These are phyloP conservation scores for Eilema sororculum DNA, from an alignment of 2,888 invertebrate genomes.

Conservation along the genomic window DNA sequence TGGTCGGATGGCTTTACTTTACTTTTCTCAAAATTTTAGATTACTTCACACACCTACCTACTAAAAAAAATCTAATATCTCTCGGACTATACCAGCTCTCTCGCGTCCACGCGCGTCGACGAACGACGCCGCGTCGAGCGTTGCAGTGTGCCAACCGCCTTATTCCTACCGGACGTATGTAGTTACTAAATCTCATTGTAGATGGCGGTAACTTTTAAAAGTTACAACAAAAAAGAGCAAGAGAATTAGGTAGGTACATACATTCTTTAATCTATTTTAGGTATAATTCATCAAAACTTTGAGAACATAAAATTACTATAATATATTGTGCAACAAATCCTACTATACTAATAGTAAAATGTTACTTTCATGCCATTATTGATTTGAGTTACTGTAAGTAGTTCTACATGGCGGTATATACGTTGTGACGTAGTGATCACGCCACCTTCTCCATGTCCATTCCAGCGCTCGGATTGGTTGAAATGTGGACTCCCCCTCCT, in stretches of 20 bases:
- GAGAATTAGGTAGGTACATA: neutral
- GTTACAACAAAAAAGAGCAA: neutral
- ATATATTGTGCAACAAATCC: neutral
- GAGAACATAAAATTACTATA: neutral
- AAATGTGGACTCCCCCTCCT: slow-evolving; percentile 61
- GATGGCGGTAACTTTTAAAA: slow-evolving; percentile 30
- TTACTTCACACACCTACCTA: too few relatives aligned
- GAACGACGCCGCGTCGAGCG: too few relatives aligned
- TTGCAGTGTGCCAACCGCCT: too few relatives aligned
- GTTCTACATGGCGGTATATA: slow-evolving; percentile 54
- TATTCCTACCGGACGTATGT: neutral
- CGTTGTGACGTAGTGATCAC: slow-evolving; percentile 82
- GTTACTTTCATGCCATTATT: slow-evolving; percentile 44
- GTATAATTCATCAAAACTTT: neutral
- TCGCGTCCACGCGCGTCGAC: too few relatives aligned
- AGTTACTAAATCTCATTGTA: slow-evolving; percentile 21
- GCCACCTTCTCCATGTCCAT: slow-evolving; percentile 79
- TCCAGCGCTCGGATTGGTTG: slow-evolving; percentile 72
- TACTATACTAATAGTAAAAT: neutral
- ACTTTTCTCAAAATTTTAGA: too few relatives aligned
- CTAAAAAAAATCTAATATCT: too few relatives aligned
- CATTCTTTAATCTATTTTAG: too few relatives aligned
- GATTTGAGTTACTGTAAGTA: slow-evolving; percentile 42
- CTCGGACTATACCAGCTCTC: too few relatives aligned
- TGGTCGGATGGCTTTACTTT: too few relatives aligned